Percentiles rank a stretch among this genome's conserved stretches.
phyloP scores from a whole-genome alignment of 35 echinoderm and acorn worm species.

The Acanthaster planci region DNA sequence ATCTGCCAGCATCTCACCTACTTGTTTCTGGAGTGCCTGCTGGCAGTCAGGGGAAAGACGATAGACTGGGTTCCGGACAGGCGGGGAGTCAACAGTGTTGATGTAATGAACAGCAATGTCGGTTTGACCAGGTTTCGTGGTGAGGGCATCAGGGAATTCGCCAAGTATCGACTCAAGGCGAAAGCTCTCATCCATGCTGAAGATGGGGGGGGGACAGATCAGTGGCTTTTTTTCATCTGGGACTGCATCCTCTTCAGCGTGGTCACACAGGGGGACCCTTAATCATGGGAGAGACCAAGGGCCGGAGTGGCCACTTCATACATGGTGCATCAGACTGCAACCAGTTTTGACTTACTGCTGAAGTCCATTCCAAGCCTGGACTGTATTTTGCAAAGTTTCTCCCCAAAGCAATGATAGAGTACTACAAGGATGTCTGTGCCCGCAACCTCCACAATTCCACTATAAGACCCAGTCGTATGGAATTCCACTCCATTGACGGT shows the following conservation, averaged over 20 bases:
- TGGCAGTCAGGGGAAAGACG: constrained; percentile 16
- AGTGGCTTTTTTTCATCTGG: background rate
- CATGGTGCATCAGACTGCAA: constrained; percentile 23
- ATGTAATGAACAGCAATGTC: constrained; percentile 43
- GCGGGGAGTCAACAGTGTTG: constrained; percentile 30
- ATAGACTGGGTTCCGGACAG: constrained; percentile 38
- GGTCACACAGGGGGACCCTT: background rate
- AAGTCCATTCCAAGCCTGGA: constrained; percentile 46
- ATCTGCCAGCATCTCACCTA: constrained; percentile 39
- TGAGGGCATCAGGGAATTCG: constrained; percentile 28
- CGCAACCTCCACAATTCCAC: constrained; percentile 17
- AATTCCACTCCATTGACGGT: background rate
- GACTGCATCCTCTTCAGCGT: background rate
- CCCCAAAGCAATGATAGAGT: constrained; percentile 16
- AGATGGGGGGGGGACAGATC: background rate
- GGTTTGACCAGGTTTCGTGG: constrained; percentile 47
- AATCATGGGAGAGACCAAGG: background rate
- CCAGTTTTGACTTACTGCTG: constrained; percentile 23
- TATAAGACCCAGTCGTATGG: background rate
- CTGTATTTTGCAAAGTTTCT: constrained; percentile 27
- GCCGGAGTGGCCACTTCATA: constrained; percentile 50
- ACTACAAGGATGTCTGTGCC: background rate
- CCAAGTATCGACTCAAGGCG: background rate
- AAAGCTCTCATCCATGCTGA: background rate
- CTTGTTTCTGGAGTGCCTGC: constrained; percentile 41